Conservation (phyloP, 2,797 vertebrate genomes). For the Semaprochilodus insignis region DNA sequence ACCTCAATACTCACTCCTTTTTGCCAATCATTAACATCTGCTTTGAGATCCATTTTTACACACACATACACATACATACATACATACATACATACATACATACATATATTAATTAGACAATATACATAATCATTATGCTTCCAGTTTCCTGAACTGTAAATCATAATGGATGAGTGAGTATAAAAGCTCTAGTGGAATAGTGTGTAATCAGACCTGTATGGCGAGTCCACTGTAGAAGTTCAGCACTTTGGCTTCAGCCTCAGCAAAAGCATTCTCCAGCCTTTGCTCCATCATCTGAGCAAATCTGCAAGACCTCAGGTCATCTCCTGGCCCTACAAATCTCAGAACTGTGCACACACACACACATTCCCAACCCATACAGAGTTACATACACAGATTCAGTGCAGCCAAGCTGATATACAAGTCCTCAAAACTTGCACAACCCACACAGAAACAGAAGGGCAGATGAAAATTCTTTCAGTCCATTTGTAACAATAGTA, state of each 20-base stretch:
- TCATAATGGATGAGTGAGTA: background rate
- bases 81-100: too few species aligned
- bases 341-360: slow-evolving; percentile 85
- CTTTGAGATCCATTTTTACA: too few species aligned
- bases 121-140: background rate
- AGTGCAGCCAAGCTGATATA: background rate
- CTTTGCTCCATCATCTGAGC: slow-evolving; percentile 94
- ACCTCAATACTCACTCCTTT: too few species aligned
- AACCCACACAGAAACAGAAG: background rate
- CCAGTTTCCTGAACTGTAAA: background rate
- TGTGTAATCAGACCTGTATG: slow-evolving; percentile 84
- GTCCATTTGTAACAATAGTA: background rate
- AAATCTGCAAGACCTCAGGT: slow-evolving; percentile 92
- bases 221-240: slow-evolving; percentile 85
- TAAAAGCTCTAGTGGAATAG: background rate
- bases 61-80: too few species aligned
- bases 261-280: slow-evolving; percentile 91
- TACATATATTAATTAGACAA: too few species aligned
- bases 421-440: slow-evolving; percentile 10
- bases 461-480: background rate
- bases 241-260: slow-evolving; percentile 88
- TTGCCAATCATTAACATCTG: too few species aligned
- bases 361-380: background rate
- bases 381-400: background rate
- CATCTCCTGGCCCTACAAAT: slow-evolving; percentile 90